Conservation (phyloP, 2,797 vertebrate species). For the Meda fulgida region DNA sequence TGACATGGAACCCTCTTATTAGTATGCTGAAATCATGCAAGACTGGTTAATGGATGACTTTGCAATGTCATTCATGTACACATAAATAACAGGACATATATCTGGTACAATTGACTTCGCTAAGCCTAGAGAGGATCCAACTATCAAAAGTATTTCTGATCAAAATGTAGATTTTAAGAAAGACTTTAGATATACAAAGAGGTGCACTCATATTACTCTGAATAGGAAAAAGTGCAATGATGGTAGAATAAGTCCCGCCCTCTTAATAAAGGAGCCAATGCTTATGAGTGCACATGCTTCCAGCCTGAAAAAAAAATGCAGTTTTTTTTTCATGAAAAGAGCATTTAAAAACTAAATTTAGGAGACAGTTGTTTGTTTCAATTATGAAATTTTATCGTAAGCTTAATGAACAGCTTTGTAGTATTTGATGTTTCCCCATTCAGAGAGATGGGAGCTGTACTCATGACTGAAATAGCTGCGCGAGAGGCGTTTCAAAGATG, state of each 20-base stretch:
- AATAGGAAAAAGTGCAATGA: not conserved
- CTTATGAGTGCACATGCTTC: not conserved
- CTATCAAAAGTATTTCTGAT: not conserved
- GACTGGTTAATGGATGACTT: not conserved
- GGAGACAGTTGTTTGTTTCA: not conserved
- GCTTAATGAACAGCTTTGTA: not conserved
- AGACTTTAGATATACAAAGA: not conserved
- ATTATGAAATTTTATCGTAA: not conserved
- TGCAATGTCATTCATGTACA: not conserved
- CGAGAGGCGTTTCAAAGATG: not conserved
- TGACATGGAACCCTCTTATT: not conserved
- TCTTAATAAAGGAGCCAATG: not conserved
- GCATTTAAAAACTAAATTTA: not conserved
- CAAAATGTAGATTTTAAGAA: not conserved
- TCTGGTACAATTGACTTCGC: not conserved
- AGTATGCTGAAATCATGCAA: not conserved
- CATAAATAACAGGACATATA: not conserved
- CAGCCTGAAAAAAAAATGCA: not conserved
- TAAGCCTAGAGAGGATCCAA: not conserved
- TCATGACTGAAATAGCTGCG: not conserved
- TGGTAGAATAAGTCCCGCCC: fast-evolving
- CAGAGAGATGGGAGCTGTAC: not conserved
- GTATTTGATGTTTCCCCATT: not conserved
- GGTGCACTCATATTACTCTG: not conserved
- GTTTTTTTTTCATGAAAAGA: not conserved